A percentile compares a stretch with the other conserved stretches of the same genome.
Evolutionary conservation across 2,113 vertebrate species (phyloP).

Genomic region (Proterorhinus semilunaris): DNA sequence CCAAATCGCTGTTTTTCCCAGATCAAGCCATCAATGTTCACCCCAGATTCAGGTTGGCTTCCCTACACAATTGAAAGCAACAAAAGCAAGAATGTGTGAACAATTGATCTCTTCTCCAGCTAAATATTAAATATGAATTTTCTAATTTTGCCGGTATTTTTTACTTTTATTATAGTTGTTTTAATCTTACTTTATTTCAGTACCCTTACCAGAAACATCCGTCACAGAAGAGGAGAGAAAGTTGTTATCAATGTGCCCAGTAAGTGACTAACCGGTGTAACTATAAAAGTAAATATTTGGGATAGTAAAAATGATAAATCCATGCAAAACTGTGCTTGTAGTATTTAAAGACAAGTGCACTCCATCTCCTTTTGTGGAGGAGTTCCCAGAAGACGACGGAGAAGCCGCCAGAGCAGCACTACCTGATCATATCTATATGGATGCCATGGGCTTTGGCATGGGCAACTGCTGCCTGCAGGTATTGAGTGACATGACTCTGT

Average conservation of each 20-base stretch:
- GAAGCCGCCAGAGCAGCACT: conserved; percentile 83
- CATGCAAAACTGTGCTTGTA: conserved; percentile 45
- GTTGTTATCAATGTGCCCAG: conserved; percentile 96
- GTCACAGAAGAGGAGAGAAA: conserved; percentile 93
- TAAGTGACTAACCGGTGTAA: conserved; percentile 66
- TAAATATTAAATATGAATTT: no score
- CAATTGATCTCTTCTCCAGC: background rate
- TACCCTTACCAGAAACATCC: conserved; percentile 93
- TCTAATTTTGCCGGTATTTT: no score
- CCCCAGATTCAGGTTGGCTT: conserved; percentile 90
- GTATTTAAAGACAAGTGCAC: conserved; percentile 95
- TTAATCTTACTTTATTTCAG: conserved; percentile 58
- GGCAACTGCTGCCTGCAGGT: conserved; percentile 99
- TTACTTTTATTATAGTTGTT: background rate
- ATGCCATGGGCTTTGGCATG: conserved; percentile 98
- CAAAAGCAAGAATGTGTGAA: background rate
- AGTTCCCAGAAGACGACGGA: conserved; percentile 86
- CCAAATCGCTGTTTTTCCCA: conserved; percentile 95
- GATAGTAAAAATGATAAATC: background rate
- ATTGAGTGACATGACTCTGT: conserved; percentile 7
- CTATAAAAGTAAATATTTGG: background rate
- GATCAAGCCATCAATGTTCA: conserved; percentile 95
- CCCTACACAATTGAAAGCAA: background rate
- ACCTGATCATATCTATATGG: conserved; percentile 96
- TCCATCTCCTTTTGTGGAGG: conserved; percentile 86